Conservation (phyloP, 2,113 vertebrate genomes). For the Isurus oxyrinchus region DNA sequence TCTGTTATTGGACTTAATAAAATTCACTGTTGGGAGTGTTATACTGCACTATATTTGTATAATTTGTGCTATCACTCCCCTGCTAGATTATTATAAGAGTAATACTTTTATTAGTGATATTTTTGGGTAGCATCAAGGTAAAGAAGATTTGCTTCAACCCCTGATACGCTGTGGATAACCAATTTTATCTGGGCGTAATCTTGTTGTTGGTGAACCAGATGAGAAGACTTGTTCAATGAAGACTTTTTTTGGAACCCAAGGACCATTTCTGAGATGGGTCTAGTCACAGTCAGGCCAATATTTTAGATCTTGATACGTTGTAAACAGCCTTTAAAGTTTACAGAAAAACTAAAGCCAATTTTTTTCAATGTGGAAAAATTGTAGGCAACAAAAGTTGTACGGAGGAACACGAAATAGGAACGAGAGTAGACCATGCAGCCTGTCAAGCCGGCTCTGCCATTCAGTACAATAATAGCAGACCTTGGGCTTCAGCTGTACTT, state of each 20-base stretch:
- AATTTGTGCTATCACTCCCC: neutral
- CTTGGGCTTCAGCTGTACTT: no score
- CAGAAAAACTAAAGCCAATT: neutral
- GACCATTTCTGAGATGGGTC: neutral
- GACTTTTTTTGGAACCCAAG: neutral
- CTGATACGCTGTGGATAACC: neutral
- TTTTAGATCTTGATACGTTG: neutral
- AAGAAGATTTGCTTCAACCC: neutral
- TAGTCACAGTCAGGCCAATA: neutral
- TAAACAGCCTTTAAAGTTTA: neutral
- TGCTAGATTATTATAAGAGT: neutral
- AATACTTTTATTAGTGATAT: neutral
- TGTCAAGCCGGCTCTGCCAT: no score
- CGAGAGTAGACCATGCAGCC: no score
- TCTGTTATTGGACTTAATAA: neutral
- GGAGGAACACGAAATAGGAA: no score
- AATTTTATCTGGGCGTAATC: neutral
- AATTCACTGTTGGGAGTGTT: neutral
- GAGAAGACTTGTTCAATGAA: neutral
- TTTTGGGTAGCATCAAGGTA: neutral
- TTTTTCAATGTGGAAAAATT: neutral
- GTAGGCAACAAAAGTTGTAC: neutral
- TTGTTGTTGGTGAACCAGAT: neutral
- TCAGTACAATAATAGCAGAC: no score
- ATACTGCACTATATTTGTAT: neutral